Evolutionary conservation across 2,888 invertebrate genomes (phyloP), one percentile per base, ranked within the genome.

Genomic region (Eulithis testata): DNA sequence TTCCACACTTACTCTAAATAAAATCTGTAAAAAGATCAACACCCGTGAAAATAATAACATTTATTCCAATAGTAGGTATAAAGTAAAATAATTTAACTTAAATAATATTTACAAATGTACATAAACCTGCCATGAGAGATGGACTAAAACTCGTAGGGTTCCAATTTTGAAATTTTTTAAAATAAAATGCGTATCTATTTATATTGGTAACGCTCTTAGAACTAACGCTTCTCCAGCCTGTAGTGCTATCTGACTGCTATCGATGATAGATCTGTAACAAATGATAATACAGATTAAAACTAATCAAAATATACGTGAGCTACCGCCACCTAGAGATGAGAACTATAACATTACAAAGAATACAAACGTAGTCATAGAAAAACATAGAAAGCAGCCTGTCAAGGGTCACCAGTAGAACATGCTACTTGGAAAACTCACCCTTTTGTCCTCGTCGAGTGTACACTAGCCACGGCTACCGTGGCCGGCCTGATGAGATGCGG

Each of bases 221-320:
- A 89, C 71, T 7, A 89, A 8, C 0, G 86, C 85, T 69, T 89
- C 89, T 47, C 89, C 89, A 2, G 87, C 70, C 11, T 74, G 67
- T 5, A 88, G 71, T 3, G 77, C 78, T 47, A 66, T 37, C 8
- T 44, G 37, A 1, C 43, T 12, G 44, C 21, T 31, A 11, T 45
- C 50, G 45, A 66, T 59, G 7, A 62, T 9, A 3, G 62, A 55
- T 45, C 66, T 66, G 66, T 44, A 66, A 53, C 49, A 40, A 53
- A 14, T 21, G 21, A 40, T 12, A n/a, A 61, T 2, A 49, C 31
- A 31, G 31, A 31, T 5, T 31, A 5, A 31, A 31, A 31, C 6
- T 5, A 31, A 31, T 31, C 3, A 45, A 49, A 11, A 27, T 43
- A 53, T 49, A 5, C 0, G 31, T 4, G 3, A 31, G 31, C 5